These are phyloP conservation scores for Micromys minutus DNA, from an alignment of 2,113 vertebrate genomes.

Conservation along the genomic window DNA sequence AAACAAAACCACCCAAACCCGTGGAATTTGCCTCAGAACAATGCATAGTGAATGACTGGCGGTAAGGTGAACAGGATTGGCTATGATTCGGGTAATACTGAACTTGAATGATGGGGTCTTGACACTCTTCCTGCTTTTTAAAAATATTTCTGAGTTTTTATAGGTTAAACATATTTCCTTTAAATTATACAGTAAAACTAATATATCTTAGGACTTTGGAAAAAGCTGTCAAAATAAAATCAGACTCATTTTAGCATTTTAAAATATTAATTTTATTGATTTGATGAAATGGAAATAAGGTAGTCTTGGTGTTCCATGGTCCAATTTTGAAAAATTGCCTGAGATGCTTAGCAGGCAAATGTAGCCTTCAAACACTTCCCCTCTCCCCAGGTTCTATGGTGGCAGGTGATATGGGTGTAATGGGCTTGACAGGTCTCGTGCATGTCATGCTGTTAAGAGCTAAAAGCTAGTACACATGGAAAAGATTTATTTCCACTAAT, in stretches of 20 bases:
- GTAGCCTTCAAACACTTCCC: not conserved
- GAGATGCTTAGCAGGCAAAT: conserved; percentile 11
- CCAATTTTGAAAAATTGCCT: conserved; percentile 44
- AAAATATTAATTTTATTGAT: not conserved
- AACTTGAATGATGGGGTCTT: conserved; percentile 36
- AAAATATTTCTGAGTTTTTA: conserved; percentile 20
- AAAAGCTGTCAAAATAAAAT: conserved; percentile 15
- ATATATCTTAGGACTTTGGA: conserved; percentile 30
- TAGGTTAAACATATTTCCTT: conserved; percentile 24
- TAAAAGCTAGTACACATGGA: conserved; percentile 56
- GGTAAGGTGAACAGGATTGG: conserved; percentile 23
- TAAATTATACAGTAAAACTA: conserved; percentile 22
- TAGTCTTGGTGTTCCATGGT: not conserved
- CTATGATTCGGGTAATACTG: conserved; percentile 51
- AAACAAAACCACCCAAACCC: too few relatives aligned
- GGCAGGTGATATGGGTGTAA: not conserved
- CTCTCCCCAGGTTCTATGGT: not conserved
- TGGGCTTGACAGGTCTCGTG: conserved; percentile 20
- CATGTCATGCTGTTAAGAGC: conserved; percentile 44
- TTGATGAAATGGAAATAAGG: conserved; percentile 46
- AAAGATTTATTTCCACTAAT: conserved; percentile 70
- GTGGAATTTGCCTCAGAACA: conserved; percentile 55
- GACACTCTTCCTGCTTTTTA: not conserved
- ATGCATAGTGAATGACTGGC: conserved; percentile 4
- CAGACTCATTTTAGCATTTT: conserved; percentile 9